Base-by-base conservation (phyloP, 2,797 vertebrate genomes). In the Poeciliopsis presidionis region DNA sequence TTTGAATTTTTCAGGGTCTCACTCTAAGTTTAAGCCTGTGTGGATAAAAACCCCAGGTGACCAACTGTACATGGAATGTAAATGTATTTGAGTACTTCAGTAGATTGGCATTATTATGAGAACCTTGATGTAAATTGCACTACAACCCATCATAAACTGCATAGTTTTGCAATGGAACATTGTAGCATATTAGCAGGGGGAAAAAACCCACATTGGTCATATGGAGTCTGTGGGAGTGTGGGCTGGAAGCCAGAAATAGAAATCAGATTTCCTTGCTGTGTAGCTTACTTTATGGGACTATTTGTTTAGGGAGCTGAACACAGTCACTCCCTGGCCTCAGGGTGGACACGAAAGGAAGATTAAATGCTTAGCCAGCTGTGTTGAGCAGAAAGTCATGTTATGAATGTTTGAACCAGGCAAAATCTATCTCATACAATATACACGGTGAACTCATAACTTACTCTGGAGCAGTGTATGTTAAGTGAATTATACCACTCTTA, bases 251-350 rank as follows among this genome's bases (percentile, higher is more conserved):
- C 25, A 45, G 30, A 81, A 75, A 79, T 46, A 41, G 51, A 83
- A 79, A 81, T 72, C 70, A 69, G 49, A 59, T 63, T 59, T 55
- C 18, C 20, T 61, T 78, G 41, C 47, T 76, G 57, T 75, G 39
- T 71, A 57, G 28, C 73, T 80, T 72, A 67, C 41, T 59, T 43
- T 46, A 72, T 80, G 47, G 76, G 28, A 79, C 78, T 70, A 80
- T 77, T 77, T 79, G 33, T 81, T 78, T 39, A 45, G 72, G 67
- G 69, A 83, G 75, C 75, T 20, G 1, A 75, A 75, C 65, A 55
- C 67, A 49, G 57, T 82, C 71, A 67, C 83, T 69, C 76, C 41
- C 69, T 46, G 36, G 77, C 57, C 61, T 70, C 13, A 83, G 67
- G 12, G 12, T 43, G 67, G 25, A 70, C 25, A 67, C 20, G 22